Base-by-base conservation (phyloP, 2,888 invertebrate genomes). In the Ophonus ardosiacus region DNA sequence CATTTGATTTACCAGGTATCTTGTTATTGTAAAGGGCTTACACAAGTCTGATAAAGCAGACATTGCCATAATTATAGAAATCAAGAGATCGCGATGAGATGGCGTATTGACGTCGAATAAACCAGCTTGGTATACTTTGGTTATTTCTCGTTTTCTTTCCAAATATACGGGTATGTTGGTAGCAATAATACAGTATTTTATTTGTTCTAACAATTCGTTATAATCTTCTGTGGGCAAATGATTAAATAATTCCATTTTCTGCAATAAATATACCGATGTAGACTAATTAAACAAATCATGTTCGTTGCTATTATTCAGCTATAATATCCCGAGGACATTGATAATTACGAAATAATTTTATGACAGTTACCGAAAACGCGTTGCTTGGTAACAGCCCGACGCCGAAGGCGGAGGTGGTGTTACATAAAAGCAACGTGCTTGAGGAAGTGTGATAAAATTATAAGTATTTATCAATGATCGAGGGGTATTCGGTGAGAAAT, bases 101-200 rank as follows among this genome's bases (percentile, higher is more conserved):
- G 8, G 10, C 0, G 2, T 92, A 0, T 89, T 88, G 92, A 93
- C 93, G 87, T 93, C 92, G 87, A 94, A 93, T 13, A 87, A 79
- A 18, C 91, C 90, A 0, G 93, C 92, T 0, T 92, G 90, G 0
- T 93, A 87, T 0, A 94, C 88, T 10, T 93, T 92, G 6, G 93
- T 90, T 31, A 94, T 89, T 86, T 93, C 93, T 0, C 92, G 92
- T 4, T 94, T 91, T 82, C 92, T 89, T 87, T 90, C 92, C 89
- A 94, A 94, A 91, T 93, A 93, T 8, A 92, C 90, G 0, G 93
- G 92, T 85, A 94, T 89, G 89, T 94, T 94, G 0, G 94, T 94
- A 86, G 93, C 93, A 57, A 94, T 89, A 84, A 95, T 94, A 80
- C 92, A 91, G 88, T 93, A 93, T 86, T 93, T 92, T 57, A 94